phyloP scores from a whole-genome alignment of 2,888 invertebrate genomes.

The Drosophila lutescens region DNA sequence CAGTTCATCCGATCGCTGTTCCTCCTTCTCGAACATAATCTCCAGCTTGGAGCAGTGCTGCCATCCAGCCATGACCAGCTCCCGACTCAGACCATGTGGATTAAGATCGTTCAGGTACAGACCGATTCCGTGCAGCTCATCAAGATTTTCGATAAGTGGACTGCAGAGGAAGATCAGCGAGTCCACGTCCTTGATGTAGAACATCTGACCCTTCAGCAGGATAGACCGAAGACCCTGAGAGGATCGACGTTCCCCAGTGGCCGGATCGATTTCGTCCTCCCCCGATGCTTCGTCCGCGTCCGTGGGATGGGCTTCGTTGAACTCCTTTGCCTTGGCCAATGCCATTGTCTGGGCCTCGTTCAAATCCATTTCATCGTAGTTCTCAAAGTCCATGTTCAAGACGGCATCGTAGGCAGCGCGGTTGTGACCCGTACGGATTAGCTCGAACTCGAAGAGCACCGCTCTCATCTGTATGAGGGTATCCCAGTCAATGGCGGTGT shows the following conservation, averaged over 20 bases:
- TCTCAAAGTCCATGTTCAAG: slow-evolving; percentile 77
- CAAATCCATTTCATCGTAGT: slow-evolving; percentile 74
- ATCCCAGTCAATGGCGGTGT: slow-evolving; percentile 92
- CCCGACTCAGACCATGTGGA: slow-evolving; percentile 92
- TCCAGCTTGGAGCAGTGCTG: slow-evolving; percentile 92
- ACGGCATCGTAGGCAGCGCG: slow-evolving; percentile 75
- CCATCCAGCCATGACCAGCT: slow-evolving; percentile 93
- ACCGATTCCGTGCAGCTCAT: slow-evolving; percentile 92
- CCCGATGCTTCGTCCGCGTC: slow-evolving; percentile 35
- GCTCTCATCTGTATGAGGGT: slow-evolving; percentile 92
- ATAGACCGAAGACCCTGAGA: slow-evolving; percentile 86
- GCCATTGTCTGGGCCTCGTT: slow-evolving; percentile 70
- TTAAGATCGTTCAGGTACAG: slow-evolving; percentile 93
- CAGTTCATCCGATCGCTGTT: slow-evolving; percentile 90
- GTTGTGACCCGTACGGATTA: slow-evolving; percentile 86
- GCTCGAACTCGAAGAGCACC: slow-evolving; percentile 93
- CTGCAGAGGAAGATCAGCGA: slow-evolving; percentile 94
- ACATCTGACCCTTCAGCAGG: slow-evolving; percentile 93
- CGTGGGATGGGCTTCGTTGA: slow-evolving; percentile 43
- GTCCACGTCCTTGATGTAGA: slow-evolving; percentile 91
- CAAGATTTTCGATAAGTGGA: slow-evolving; percentile 94
- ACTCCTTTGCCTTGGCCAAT: slow-evolving; percentile 56
- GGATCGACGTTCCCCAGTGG: slow-evolving; percentile 67
- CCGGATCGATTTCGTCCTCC: slow-evolving; percentile 69
- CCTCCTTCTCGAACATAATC: slow-evolving; percentile 92